Conservation (phyloP, 1,140 invertebrate species). For the Palaemon carinicauda region DNA sequence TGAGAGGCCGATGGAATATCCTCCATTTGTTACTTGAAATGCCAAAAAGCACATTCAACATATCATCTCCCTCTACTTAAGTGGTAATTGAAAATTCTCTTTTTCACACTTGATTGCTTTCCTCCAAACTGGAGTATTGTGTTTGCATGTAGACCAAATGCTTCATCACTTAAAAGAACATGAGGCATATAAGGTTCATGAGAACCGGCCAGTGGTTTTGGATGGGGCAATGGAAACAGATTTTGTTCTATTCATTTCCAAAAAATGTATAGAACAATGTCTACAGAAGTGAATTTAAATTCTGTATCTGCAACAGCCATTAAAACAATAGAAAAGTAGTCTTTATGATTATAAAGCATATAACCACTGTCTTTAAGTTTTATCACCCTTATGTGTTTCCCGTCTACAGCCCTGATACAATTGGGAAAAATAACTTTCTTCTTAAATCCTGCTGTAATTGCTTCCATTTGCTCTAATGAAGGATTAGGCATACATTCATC, state of each 20-base stretch:
- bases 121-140: not conserved
- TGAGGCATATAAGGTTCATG: not conserved
- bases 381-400: conserved; percentile 2
- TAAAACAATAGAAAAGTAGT: not conserved
- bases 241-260: conserved; percentile 6
- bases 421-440: not conserved
- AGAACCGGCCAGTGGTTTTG: not conserved
- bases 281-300: not conserved
- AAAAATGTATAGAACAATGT: not conserved
- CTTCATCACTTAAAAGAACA: conserved; percentile 9
- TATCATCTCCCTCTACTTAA: too few species aligned
- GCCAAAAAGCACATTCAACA: too few species aligned
- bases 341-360: not conserved
- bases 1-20: too few species aligned
- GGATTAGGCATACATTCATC: too few species aligned
- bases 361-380: conserved; percentile 4
- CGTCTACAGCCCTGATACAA: conserved; percentile 26
- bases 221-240: not conserved
- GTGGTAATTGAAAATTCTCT: conserved; percentile 15
- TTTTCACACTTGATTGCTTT: not conserved
- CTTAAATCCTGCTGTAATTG: too few species aligned
- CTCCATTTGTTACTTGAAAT: too few species aligned
- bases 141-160: conserved; percentile 8
- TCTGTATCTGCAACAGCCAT: conserved; percentile 2
- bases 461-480: too few species aligned